These are phyloP conservation scores for Branchipolynoe longqiensis DNA, from an alignment of 2,888 invertebrate species.

Conservation along the genomic window DNA sequence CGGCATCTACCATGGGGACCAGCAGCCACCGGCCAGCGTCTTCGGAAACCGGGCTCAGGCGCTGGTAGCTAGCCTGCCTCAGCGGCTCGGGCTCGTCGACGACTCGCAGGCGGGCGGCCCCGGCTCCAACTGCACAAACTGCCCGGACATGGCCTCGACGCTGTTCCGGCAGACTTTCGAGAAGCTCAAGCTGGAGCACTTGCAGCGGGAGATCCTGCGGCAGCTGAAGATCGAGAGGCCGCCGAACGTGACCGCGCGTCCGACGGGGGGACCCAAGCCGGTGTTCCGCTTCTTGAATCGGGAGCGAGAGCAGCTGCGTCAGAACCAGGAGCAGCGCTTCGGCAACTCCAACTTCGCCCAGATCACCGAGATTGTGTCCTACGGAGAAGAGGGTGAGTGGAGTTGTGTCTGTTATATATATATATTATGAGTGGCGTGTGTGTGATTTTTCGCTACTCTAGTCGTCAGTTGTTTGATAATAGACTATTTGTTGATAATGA, in stretches of 20 bases:
- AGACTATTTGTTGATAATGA: no score
- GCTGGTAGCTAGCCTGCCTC: background rate
- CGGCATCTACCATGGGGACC: background rate
- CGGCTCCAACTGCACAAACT: constrained; percentile 16
- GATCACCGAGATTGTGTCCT: constrained; percentile 41
- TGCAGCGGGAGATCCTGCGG: background rate
- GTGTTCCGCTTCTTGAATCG: background rate
- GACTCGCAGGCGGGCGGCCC: no score
- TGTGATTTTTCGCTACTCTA: no score
- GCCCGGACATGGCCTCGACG: background rate
- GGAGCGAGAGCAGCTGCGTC: constrained; percentile 21
- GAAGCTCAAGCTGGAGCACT: constrained; percentile 10
- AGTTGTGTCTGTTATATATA: no score
- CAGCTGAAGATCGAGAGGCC: constrained; percentile 2
- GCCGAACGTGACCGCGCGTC: background rate
- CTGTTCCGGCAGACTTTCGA: background rate
- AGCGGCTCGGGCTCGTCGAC: constrained; percentile 1
- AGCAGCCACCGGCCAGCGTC: background rate
- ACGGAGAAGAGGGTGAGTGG: constrained; percentile 36
- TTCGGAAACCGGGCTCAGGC: background rate
- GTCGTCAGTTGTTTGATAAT: no score
- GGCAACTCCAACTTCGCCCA: constrained; percentile 16
- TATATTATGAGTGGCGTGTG: no score
- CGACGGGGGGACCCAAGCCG: background rate
- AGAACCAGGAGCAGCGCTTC: background rate